phyloP scores from a whole-genome alignment of 1,140 invertebrate species.

The Hyposmocoma kahamanoa region DNA sequence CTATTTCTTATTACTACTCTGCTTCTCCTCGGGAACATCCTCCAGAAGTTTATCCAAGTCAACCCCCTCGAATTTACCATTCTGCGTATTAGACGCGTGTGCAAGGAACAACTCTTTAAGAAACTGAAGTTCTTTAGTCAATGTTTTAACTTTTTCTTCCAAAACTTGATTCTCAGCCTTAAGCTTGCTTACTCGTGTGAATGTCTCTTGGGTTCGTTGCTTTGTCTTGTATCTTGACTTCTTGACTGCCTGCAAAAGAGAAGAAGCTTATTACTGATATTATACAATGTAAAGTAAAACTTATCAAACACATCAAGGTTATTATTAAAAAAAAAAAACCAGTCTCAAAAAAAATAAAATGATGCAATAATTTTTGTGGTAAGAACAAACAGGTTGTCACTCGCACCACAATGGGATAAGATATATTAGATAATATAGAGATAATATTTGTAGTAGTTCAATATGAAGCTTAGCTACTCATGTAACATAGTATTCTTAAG shows the following conservation, averaged over 20 bases:
- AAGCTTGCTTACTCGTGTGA: conserved; percentile 84
- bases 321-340: too few species aligned
- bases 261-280: conserved; percentile 7
- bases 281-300: too few species aligned
- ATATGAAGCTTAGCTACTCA: too few species aligned
- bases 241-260: conserved; percentile 84
- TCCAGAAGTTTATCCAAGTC: conserved; percentile 73
- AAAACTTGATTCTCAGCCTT: conserved; percentile 88
- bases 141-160: conserved; percentile 89
- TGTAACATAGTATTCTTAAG: too few species aligned
- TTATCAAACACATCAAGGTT: too few species aligned
- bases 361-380: too few species aligned
- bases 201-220: conserved; percentile 85
- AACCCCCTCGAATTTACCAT: conserved; percentile 68
- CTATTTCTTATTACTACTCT: too few species aligned
- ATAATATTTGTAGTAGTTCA: too few species aligned
- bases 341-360: too few species aligned
- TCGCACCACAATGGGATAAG: too few species aligned
- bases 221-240: conserved; percentile 92
- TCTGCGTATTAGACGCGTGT: conserved; percentile 78
- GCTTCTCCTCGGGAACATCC: conserved; percentile 62
- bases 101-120: conserved; percentile 91
- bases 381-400: too few species aligned
- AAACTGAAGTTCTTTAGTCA: conserved; percentile 89
- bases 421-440: too few species aligned